These are phyloP conservation scores for Microhierax caerulescens DNA, from an alignment of 2,797 vertebrate genomes.

Conservation along the genomic window DNA sequence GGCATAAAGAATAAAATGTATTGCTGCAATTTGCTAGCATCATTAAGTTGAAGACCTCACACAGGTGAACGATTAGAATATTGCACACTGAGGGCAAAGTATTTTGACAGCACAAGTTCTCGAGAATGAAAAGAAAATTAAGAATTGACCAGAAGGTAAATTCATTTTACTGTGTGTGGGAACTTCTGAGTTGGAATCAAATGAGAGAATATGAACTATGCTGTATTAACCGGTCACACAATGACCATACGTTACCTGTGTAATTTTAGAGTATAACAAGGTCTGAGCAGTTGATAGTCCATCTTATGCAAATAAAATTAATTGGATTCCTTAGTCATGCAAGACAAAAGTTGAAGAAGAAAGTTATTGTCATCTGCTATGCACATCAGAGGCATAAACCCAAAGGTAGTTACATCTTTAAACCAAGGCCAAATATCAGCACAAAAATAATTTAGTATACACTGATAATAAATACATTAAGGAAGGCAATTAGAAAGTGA, in stretches of 20 bases:
- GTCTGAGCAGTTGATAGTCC: not conserved
- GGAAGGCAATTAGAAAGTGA: not conserved
- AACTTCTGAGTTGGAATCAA: not conserved
- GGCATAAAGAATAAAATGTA: not conserved
- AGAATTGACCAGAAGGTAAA: not conserved
- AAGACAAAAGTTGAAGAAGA: not conserved
- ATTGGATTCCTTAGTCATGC: not conserved
- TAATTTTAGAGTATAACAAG: not conserved
- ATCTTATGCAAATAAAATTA: not conserved
- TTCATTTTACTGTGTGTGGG: not conserved
- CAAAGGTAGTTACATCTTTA: not conserved
- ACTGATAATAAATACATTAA: not conserved
- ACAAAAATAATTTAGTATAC: not conserved
- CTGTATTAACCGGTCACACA: not conserved
- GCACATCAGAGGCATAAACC: not conserved
- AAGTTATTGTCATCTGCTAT: not conserved
- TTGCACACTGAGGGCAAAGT: not conserved
- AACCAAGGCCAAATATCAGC: fast-evolving
- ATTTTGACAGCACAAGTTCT: not conserved
- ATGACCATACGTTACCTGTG: too few relatives aligned
- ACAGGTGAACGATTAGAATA: not conserved
- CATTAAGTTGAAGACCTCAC: not conserved
- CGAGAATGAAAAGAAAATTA: not conserved
- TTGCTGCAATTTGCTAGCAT: not conserved
- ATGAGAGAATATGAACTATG: not conserved